Percentiles rank a stretch among this genome's conserved stretches.
Evolutionary conservation across 1,140 invertebrate genomes (phyloP).

Genomic region (Diabrotica virgifera): DNA sequence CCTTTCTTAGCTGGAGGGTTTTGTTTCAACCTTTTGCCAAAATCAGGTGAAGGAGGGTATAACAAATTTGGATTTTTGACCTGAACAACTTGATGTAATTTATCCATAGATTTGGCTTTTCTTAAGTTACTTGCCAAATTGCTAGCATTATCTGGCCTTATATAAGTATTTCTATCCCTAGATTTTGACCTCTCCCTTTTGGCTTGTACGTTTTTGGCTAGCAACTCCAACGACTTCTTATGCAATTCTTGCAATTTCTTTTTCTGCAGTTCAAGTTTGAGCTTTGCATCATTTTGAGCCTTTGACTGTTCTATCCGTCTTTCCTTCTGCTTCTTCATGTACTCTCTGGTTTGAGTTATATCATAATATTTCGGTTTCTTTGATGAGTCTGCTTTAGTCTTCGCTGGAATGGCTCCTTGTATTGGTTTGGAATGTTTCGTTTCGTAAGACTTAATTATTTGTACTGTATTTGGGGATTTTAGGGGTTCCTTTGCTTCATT

Average conservation of each 20-base stretch:
- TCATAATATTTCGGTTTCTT: constrained; percentile 39
- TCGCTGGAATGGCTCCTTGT: constrained; percentile 16
- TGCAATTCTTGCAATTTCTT: constrained; percentile 43
- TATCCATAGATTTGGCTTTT: background rate
- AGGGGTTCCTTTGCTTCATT: background rate
- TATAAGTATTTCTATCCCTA: constrained; percentile 12
- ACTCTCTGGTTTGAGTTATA: constrained; percentile 37
- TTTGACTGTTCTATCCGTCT: constrained; percentile 35
- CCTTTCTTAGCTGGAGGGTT: constrained; percentile 5
- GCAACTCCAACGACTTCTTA: constrained; percentile 38
- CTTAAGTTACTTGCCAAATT: background rate
- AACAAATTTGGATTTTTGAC: constrained; percentile 22
- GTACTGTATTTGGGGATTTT: constrained; percentile 22
- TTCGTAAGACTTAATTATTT: constrained; percentile 29
- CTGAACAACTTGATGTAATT: background rate
- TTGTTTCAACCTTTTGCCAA: constrained; percentile 5
- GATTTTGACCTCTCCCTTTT: constrained; percentile 38
- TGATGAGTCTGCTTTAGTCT: constrained; percentile 8
- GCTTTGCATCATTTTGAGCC: constrained; percentile 29
- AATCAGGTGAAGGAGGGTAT: constrained; percentile 21
- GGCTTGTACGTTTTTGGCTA: constrained; percentile 37
- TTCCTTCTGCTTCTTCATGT: constrained; percentile 43
- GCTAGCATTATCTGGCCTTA: background rate
- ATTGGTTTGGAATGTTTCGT: constrained; percentile 23
- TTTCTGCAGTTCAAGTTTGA: constrained; percentile 35